Percentiles rank a stretch among this genome's conserved stretches.
Evolutionary conservation across 2,113 vertebrate genomes (phyloP).

Genomic region (Oreochromis tanganicae): DNA sequence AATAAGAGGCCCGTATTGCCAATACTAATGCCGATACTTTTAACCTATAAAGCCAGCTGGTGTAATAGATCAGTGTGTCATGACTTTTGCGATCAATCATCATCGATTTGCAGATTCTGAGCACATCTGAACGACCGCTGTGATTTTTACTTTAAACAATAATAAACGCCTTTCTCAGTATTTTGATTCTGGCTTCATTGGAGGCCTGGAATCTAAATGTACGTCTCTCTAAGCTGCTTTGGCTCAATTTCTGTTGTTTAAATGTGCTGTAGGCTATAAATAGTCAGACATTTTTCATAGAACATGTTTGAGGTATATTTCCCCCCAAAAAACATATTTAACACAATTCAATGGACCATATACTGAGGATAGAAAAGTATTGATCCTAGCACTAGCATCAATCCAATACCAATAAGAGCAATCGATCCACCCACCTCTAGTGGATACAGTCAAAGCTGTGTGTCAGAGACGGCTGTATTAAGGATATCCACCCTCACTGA

Average conservation of each 20-base stretch:
- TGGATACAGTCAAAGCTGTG: neutral
- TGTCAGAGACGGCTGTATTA: neutral
- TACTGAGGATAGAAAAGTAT: neutral
- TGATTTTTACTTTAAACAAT: neutral
- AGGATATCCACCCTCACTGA: neutral
- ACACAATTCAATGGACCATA: neutral
- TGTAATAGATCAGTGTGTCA: neutral
- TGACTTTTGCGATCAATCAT: neutral
- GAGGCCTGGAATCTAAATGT: neutral
- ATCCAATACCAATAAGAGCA: neutral
- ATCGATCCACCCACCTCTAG: neutral
- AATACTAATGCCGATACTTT: neutral
- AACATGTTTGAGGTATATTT: neutral
- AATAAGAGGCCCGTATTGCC: neutral
- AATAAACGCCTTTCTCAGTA: neutral
- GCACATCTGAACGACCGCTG: neutral
- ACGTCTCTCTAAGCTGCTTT: neutral
- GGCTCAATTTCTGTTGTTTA: neutral
- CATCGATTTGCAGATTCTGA: neutral
- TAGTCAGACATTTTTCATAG: neutral
- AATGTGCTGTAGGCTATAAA: neutral
- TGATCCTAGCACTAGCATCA: neutral
- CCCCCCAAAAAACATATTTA: neutral
- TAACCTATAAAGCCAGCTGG: neutral
- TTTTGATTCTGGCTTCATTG: neutral